Base-by-base conservation (phyloP, 2,888 invertebrate genomes). In the Drosophila merina region DNA sequence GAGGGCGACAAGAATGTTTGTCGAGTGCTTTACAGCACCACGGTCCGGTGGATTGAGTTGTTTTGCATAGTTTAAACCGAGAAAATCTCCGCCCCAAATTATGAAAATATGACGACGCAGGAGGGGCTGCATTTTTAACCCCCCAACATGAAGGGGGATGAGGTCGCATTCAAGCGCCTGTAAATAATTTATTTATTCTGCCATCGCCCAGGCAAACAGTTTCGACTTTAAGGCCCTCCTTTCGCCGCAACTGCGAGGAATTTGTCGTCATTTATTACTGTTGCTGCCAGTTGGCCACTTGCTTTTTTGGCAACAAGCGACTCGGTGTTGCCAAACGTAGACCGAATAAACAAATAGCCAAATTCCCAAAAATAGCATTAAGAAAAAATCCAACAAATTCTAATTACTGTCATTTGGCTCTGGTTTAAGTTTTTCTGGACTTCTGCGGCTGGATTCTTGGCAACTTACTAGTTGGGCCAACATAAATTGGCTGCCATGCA, bases 361-460 rank as follows among this genome's bases (percentile, higher is more conserved):
- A 57, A 31, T 31, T 31, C 31, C 51, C 40, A 33, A 48, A 52
- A 36, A 20, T 14, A 42, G 9, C 20, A 31, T 31, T 5, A 48
- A 54, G 57, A 55, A 52, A 78, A 57, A 66, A 51, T 47, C 64
- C 73, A 36, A 75, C 76, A 82, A 75, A 76, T 86, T 83, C 86
- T 88, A 83, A 83, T 86, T 88, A 88, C 74, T 79, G 83, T 79
- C 86, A 75, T 88, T 83, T 83, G 86, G 88, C 79, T 74, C 57
- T 59, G 69, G 64, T 71, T 85, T 73, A 62, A 70, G 72, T 68
- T 66, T 63, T 73, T 77, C 54, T 8, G 55, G 12, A 25, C 30
- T 57, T 20, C 47, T 36, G 64, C 28, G 51, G 33, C 42, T 36
- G 63, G 50, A 50, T 10, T 60, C 64, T 79, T 74, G 47, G 68